Percentiles rank a stretch among this genome's conserved stretches.
phyloP scores from a whole-genome alignment of 2,888 invertebrate species.

The Sialis lutaria region DNA sequence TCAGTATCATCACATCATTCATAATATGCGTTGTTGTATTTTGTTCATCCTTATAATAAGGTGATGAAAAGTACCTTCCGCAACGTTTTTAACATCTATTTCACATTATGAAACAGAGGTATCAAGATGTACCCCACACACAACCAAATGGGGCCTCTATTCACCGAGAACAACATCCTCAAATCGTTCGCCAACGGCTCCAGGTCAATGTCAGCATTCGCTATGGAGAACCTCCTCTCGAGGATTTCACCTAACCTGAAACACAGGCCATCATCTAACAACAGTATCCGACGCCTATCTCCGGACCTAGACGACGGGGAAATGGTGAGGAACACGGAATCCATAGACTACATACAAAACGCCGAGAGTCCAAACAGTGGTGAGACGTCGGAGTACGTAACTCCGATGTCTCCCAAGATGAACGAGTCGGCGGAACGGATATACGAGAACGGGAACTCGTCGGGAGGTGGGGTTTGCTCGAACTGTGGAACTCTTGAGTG shows the following conservation, averaged over 20 bases:
- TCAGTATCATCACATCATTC: no score
- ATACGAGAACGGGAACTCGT: constrained; percentile 17
- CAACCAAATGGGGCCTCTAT: constrained; percentile 12
- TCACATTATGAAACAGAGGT: no score
- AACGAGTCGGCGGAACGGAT: background rate
- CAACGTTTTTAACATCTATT: no score
- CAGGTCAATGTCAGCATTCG: constrained; percentile 18
- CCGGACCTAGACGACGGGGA: constrained; percentile 8
- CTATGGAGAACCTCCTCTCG: constrained; percentile 24
- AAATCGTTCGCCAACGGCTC: constrained; percentile 21
- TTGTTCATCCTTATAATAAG: no score
- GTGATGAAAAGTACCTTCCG: no score
- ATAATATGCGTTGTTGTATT: no score
- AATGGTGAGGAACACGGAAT: constrained; percentile 4
- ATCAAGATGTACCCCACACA: constrained; percentile 3
- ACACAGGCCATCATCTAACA: constrained; percentile 7
- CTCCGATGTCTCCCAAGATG: background rate
- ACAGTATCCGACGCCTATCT: constrained; percentile 1
- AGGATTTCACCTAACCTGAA: constrained; percentile 9
- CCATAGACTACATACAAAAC: constrained; percentile 5
- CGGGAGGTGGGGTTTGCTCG: constrained; percentile 29
- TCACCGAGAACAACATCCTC: constrained; percentile 21
- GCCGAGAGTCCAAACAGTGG: constrained; percentile 4
- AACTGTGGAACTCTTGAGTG: constrained; percentile 37
- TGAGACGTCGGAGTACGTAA: background rate